phyloP scores from a whole-genome alignment of 2,888 invertebrate species.

The Geotrupes spiniger region DNA sequence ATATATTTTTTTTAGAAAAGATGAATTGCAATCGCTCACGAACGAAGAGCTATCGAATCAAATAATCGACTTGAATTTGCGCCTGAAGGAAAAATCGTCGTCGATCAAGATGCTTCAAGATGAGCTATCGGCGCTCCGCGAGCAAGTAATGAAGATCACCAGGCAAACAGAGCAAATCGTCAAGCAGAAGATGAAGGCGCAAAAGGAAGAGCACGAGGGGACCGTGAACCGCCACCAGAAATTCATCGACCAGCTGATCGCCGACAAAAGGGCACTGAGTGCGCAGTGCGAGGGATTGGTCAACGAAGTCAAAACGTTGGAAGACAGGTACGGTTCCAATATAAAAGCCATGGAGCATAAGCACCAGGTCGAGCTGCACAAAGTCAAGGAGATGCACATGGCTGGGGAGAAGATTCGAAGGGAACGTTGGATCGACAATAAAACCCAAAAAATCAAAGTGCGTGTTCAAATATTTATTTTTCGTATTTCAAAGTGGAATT shows the following conservation, averaged over 20 bases:
- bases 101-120: constrained; percentile 60
- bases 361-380: constrained; percentile 70
- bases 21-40: constrained; percentile 56
- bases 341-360: constrained; percentile 71
- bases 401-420: constrained; percentile 73
- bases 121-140: constrained; percentile 59
- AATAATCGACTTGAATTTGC: constrained; percentile 59
- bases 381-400: constrained; percentile 71
- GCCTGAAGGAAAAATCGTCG: constrained; percentile 60
- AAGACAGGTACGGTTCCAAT: constrained; percentile 63
- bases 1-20: constrained; percentile 49
- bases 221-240: constrained; percentile 76
- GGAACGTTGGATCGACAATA: constrained; percentile 79
- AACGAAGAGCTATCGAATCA: constrained; percentile 62
- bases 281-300: constrained; percentile 71
- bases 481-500: background rate
- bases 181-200: constrained; percentile 53
- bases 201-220: constrained; percentile 70
- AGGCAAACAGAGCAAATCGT: constrained; percentile 48
- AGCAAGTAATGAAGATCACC: constrained; percentile 47
- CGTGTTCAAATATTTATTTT: constrained; percentile 8
- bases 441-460: constrained; percentile 83
- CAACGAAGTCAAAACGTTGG: constrained; percentile 62
- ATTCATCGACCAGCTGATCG: constrained; percentile 78
- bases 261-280: constrained; percentile 74